Percentiles rank a stretch among this genome's conserved stretches.
phyloP scores from a whole-genome alignment of 2,888 invertebrate genomes.

The Heteromyza rotundicornis region DNA sequence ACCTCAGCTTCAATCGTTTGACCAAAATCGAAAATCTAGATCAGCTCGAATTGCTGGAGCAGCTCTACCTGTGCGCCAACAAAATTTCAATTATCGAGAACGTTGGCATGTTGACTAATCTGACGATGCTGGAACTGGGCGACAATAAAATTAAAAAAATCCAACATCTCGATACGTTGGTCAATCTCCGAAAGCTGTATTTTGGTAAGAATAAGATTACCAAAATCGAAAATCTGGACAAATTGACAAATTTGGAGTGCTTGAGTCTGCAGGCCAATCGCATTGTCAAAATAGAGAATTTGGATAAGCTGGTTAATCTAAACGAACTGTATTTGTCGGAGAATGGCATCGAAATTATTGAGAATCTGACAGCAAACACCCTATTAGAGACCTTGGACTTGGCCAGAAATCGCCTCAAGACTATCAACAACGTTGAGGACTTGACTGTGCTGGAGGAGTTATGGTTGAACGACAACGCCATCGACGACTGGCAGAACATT shows the following conservation, averaged over 20 bases:
- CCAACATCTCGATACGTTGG: conserved; percentile 81
- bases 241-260: conserved; percentile 74
- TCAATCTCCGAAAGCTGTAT: conserved; percentile 78
- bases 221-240: conserved; percentile 82
- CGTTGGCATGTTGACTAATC: conserved; percentile 76
- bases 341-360: conserved; percentile 84
- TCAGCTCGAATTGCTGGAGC: conserved; percentile 76
- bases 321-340: conserved; percentile 92
- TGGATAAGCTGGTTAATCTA: conserved; percentile 75
- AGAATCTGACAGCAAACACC: conserved; percentile 74
- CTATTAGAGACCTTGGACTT: conserved; percentile 87
- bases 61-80: conserved; percentile 88
- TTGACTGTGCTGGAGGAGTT: conserved; percentile 86
- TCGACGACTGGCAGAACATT: conserved; percentile 84
- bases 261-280: conserved; percentile 93
- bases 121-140: conserved; percentile 90
- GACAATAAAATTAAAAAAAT: conserved; percentile 92
- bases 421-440: conserved; percentile 79
- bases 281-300: conserved; percentile 83
- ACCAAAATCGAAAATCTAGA: conserved; percentile 84
- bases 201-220: conserved; percentile 95
- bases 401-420: conserved; percentile 83
- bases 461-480: conserved; percentile 93
- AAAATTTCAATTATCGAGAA: conserved; percentile 88
- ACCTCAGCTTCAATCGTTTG: conserved; percentile 95